Percentiles rank a stretch among this genome's conserved stretches.
phyloP scores from a whole-genome alignment of 2,113 vertebrate genomes.

The Typhlomys cinereus region DNA sequence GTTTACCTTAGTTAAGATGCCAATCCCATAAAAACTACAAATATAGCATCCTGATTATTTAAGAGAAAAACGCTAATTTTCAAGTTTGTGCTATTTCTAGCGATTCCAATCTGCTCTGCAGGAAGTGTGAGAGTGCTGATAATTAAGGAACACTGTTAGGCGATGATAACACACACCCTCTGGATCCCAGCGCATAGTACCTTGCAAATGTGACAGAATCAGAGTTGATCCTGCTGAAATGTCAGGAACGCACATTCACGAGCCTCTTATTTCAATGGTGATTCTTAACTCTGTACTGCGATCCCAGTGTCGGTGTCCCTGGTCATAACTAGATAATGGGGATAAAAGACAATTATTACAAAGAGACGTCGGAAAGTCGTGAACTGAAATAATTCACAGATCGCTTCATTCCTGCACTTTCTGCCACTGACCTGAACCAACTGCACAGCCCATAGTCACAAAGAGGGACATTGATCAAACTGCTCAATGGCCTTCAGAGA shows the following conservation, averaged over 20 bases:
- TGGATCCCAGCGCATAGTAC: constrained; percentile 72
- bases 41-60: constrained; percentile 75
- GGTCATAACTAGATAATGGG: constrained; percentile 68
- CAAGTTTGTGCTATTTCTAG: constrained; percentile 76
- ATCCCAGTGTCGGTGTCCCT: constrained; percentile 69
- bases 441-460: constrained; percentile 30
- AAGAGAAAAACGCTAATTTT: constrained; percentile 75
- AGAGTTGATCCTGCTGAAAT: constrained; percentile 75
- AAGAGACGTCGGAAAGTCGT: constrained; percentile 59
- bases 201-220: constrained; percentile 69
- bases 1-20: constrained; percentile 69
- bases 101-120: constrained; percentile 73
- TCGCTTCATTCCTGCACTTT: constrained; percentile 2
- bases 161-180: constrained; percentile 67
- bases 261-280: constrained; percentile 66
- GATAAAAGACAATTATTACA: constrained; percentile 72
- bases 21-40: constrained; percentile 62
- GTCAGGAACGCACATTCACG: constrained; percentile 66
- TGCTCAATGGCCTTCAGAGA: background rate
- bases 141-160: constrained; percentile 78
- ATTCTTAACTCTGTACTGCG: constrained; percentile 69
- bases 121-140: constrained; percentile 72
- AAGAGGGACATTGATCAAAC: background rate
- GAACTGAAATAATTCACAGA: constrained; percentile 52
- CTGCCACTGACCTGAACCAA: constrained; percentile 56